Base-by-base conservation (phyloP, 2,888 invertebrate species). In the Luffia ferchaultella region DNA sequence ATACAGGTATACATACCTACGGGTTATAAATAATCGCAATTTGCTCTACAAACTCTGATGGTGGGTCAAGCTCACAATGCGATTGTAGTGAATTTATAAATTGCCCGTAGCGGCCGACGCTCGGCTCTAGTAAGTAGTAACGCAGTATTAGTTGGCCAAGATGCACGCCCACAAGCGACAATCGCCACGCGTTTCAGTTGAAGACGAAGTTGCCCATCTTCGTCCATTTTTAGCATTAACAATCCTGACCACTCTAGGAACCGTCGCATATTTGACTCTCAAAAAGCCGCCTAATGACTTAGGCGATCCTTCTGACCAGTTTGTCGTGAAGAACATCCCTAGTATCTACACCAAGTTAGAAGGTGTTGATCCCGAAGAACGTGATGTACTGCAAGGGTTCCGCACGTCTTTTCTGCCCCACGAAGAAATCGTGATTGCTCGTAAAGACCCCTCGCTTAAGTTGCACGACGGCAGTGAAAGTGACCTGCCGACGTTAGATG, bases 371-470 rank as follows among this genome's bases (percentile, higher is more conserved):
- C 71, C 85, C 16, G 88, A 88, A 51, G 88, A 88, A 52, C 73
- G 86, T 49, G 86, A 87, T 46, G 73, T 89, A 1, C 84, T 89
- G 61, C 79, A 86, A 57, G 89, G 88, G 55, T 85, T 87, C 49
- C 83, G 86, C 46, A 90, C 89, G 0, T 89, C 88, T 16, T 90
- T 88, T 59, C 66, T 89, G 43, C 89, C 90, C 0, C 70, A 74
- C 0, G 86, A 86, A 50, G 82, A 83, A 45, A 70, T 85, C 43
- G 68, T 79, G 43, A 65, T 87, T 40, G 82, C 85, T 40, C 64
- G 63, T 16, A 62, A 56, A 16, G 51, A 66, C 49, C 56, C 57
- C 0, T 58, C 61, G 20, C 50, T 56, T 3, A 65, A 63, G 49
- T 59, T 58, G 20, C 70, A 68, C 18, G 48, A 61, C 17, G 64